phyloP scores from a whole-genome alignment of 2,888 invertebrate species.

The Lasioglossum pauxillum region DNA sequence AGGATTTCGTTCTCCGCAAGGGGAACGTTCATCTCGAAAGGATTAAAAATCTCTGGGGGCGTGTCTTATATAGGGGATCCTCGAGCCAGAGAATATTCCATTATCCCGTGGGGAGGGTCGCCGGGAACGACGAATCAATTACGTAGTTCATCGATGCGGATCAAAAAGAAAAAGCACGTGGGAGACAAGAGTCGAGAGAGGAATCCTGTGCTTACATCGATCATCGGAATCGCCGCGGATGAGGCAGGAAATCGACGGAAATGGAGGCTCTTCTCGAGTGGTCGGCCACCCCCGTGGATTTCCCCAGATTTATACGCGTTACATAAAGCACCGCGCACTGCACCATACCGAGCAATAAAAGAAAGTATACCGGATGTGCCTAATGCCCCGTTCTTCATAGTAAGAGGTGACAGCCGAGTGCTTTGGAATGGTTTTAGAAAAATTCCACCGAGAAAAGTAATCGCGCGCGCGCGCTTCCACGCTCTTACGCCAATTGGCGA shows the following conservation, averaged over 20 bases:
- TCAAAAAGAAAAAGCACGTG: slow-evolving; percentile 40
- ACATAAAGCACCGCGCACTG: slow-evolving; percentile 49
- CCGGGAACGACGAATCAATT: slow-evolving; percentile 51
- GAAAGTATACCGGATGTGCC: slow-evolving; percentile 46
- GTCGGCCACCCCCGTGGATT: slow-evolving; percentile 48
- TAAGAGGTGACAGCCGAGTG: slow-evolving; percentile 16
- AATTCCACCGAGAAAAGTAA: slow-evolving; percentile 17
- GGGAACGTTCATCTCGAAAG: slow-evolving; percentile 3
- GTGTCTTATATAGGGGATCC: slow-evolving; percentile 19
- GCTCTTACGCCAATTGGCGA: slow-evolving; percentile 8
- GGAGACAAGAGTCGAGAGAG: slow-evolving; percentile 41
- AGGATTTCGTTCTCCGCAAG: neutral
- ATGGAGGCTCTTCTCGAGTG: slow-evolving; percentile 73
- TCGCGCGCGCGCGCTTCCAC: neutral
- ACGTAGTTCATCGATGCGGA: slow-evolving; percentile 60
- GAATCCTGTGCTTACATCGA: slow-evolving; percentile 50
- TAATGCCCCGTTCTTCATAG: slow-evolving; percentile 35
- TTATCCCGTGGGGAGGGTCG: slow-evolving; percentile 51
- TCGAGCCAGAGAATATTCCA: slow-evolving; percentile 46
- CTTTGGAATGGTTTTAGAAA: slow-evolving; percentile 25
- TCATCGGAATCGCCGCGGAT: slow-evolving; percentile 50
- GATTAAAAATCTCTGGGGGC: slow-evolving; percentile 36
- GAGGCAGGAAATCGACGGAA: slow-evolving; percentile 78
- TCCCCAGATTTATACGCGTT: slow-evolving; percentile 64
- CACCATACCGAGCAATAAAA: slow-evolving; percentile 25